These are phyloP conservation scores for Amorpha juglandis DNA, from an alignment of 2,888 invertebrate species.

Conservation along the genomic window DNA sequence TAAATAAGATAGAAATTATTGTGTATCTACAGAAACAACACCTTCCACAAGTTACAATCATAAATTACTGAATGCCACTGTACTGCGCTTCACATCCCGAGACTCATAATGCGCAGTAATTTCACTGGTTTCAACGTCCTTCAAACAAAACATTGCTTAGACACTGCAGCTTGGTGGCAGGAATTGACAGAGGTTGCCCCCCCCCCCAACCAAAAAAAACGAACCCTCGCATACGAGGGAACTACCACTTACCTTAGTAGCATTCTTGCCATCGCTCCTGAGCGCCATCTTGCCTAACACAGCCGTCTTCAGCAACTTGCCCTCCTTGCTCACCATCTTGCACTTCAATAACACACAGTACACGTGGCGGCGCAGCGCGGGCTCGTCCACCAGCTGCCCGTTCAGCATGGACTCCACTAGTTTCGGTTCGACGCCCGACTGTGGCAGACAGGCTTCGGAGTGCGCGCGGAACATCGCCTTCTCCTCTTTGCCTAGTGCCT, in stretches of 20 bases:
- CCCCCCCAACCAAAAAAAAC: too few species aligned
- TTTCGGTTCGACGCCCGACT: constrained; percentile 53
- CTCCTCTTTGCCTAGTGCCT: constrained; percentile 70
- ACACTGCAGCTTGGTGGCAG: too few species aligned
- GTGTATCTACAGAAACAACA: too few species aligned
- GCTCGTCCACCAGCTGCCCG: constrained; percentile 55
- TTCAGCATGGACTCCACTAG: constrained; percentile 56
- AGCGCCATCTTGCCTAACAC: constrained; percentile 59
- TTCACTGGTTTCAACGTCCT: too few species aligned
- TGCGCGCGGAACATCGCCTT: constrained; percentile 75
- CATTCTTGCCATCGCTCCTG: constrained; percentile 56
- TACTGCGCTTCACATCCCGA: too few species aligned
- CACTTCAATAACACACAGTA: constrained; percentile 74
- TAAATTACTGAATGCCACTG: too few species aligned
- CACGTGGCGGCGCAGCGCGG: constrained; percentile 62
- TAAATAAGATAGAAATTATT: too few species aligned
- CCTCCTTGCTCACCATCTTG: constrained; percentile 75
- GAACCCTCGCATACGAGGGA: background rate
- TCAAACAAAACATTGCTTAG: too few species aligned
- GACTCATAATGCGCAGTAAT: too few species aligned
- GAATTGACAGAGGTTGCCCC: too few species aligned
- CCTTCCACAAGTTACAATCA: too few species aligned
- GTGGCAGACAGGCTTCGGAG: constrained; percentile 63
- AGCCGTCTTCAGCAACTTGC: constrained; percentile 71
- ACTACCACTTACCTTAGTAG: constrained; percentile 57